phyloP scores from a whole-genome alignment of 2,113 vertebrate genomes.

The Rissa tridactyla region DNA sequence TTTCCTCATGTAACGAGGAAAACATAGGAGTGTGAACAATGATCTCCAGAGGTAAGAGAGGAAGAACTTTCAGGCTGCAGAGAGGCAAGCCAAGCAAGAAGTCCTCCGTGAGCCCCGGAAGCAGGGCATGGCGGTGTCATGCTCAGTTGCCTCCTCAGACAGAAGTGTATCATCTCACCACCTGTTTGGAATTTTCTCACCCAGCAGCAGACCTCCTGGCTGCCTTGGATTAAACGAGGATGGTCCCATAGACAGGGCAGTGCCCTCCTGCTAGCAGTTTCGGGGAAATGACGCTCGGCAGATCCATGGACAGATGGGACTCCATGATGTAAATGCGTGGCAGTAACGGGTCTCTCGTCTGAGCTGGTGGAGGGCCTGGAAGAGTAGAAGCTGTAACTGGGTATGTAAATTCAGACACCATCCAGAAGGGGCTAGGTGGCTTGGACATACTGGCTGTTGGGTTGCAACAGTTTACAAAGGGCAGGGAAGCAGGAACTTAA shows the following conservation, averaged over 20 bases:
- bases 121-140: not conserved
- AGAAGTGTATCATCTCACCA: not conserved
- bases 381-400: accelerated
- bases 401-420: not conserved
- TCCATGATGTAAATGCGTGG: not conserved
- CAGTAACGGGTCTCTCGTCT: too few relatives aligned
- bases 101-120: not conserved
- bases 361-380: not conserved
- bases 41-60: not conserved
- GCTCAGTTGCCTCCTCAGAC: not conserved
- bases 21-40: not conserved
- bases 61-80: not conserved
- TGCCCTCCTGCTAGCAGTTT: not conserved
- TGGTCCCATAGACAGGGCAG: not conserved
- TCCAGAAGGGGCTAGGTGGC: not conserved
- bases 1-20: not conserved
- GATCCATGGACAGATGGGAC: not conserved
- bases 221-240: not conserved
- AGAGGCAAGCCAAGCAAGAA: not conserved
- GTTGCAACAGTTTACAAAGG: not conserved
- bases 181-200: not conserved
- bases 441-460: not conserved
- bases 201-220: not conserved
- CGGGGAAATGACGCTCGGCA: too few relatives aligned
- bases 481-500: not conserved